Evolutionary conservation across 2,888 invertebrate species (phyloP), one percentile per base, ranked within the genome.

Genomic region (Flexamia atlantica): DNA sequence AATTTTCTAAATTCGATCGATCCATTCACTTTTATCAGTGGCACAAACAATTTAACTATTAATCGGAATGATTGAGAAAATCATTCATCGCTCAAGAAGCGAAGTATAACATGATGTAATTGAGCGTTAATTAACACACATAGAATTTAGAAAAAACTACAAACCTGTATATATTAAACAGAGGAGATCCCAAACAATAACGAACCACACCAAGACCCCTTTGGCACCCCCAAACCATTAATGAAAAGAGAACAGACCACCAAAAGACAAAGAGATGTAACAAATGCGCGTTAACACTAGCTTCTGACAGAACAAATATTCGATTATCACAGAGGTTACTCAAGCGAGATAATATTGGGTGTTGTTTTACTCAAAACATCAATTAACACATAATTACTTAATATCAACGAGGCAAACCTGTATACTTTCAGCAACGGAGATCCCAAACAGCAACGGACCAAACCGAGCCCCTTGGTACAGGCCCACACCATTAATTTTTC

Each of bases 381-480:
- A 28, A 68, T 68, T 32, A 68, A n/a, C 14, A 36, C 36, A 68
- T 12, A 68, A 68, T 10, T 17, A 68, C 4, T 68, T 3, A 30
- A 4, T n/a, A 72, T 3, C n/a, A 72, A 1, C 9, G 2, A 3
- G 1, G 42, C 72, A 42, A n/a, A 72, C 72, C 72, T 72, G 72
- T 25, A 42, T 20, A 40, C 72, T 17, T n/a, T 42, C 1, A 40
- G 20, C 42, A 42, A 72, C 14, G 72, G 36, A 42, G 72, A 72
- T 42, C 72, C 32, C 7, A 72, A 72, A 36, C 72, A 72, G 32
- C 36, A 72, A 25, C 42, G 72, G 72, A 36, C 42, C 72, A 36
- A 72, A 3, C 40, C 28, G 40, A 72, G 40, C 23, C 40, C 42
- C 72, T 42, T 72, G 42, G 4, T 14, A 20, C 72, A 72, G 42